These are phyloP conservation scores for Drosophila diplacantha DNA, from an alignment of 2,888 invertebrate genomes.

Conservation along the genomic window DNA sequence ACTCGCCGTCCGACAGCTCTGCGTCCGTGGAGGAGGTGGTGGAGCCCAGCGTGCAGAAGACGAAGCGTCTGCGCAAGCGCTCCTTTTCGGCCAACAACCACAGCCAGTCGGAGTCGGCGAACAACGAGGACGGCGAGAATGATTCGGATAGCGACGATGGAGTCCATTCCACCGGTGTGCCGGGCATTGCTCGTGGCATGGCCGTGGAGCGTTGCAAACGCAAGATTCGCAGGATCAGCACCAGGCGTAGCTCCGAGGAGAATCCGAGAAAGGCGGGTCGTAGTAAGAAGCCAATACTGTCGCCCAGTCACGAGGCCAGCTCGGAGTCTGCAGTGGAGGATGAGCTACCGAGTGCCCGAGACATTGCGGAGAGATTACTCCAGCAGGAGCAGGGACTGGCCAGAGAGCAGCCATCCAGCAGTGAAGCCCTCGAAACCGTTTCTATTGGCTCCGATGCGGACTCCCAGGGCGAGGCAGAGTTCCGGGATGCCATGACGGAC, in stretches of 20 bases:
- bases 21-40: constrained; percentile 52
- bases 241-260: constrained; percentile 43
- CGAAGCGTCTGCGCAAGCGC: constrained; percentile 74
- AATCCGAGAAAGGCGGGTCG: constrained; percentile 6
- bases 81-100: constrained; percentile 70
- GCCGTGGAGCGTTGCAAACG: constrained; percentile 71
- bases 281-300: constrained; percentile 11
- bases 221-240: constrained; percentile 49
- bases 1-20: constrained; percentile 55
- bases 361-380: constrained; percentile 73
- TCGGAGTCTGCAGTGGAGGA: constrained; percentile 58
- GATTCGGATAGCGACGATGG: constrained; percentile 53
- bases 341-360: constrained; percentile 68
- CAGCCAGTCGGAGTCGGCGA: constrained; percentile 61
- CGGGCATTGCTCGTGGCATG: constrained; percentile 72
- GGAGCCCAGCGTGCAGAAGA: constrained; percentile 50
- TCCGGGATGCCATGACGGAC: constrained; percentile 38
- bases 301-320: constrained; percentile 46
- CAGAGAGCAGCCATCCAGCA: background rate
- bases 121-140: constrained; percentile 42
- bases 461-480: constrained; percentile 39
- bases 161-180: constrained; percentile 57
- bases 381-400: constrained; percentile 27
- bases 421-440: constrained; percentile 20
- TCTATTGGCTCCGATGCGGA: constrained; percentile 47